Percentiles rank a stretch among this genome's conserved stretches.
phyloP scores from a whole-genome alignment of 1,140 invertebrate species.

The Ooceraea biroi region DNA sequence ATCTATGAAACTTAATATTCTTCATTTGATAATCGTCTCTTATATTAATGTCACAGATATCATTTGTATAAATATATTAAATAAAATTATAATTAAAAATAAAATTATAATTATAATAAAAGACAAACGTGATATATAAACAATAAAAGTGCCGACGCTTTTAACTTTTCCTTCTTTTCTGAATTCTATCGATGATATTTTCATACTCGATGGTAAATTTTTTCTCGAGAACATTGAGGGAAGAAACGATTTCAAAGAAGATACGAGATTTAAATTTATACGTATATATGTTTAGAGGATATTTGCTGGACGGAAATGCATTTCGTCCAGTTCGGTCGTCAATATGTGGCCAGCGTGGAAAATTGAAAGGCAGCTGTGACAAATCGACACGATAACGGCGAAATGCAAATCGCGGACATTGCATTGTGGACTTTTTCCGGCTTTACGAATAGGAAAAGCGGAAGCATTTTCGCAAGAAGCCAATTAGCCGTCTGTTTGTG shows the following conservation, averaged over 20 bases:
- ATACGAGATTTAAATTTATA: conserved; percentile 19
- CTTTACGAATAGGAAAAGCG: conserved; percentile 54
- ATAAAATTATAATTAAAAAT: no score
- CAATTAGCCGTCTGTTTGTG: conserved; percentile 47
- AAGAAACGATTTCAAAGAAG: background rate
- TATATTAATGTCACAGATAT: no score
- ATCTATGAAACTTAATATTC: no score
- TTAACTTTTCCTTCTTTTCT: background rate
- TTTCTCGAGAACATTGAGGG: background rate
- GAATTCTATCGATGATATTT: background rate
- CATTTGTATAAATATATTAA: no score
- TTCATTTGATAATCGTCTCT: no score
- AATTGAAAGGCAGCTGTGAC: conserved; percentile 59
- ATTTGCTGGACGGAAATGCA: background rate
- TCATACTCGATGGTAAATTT: background rate
- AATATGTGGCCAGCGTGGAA: conserved; percentile 41
- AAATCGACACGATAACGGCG: conserved; percentile 61
- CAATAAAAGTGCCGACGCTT: no score
- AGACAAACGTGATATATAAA: no score
- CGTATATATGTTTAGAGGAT: conserved; percentile 8
- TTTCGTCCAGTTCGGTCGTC: conserved; percentile 24
- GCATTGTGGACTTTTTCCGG: conserved; percentile 45
- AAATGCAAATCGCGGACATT: conserved; percentile 64
- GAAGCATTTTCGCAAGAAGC: conserved; percentile 51
- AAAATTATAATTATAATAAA: no score